Base-by-base conservation (phyloP, 2,888 invertebrate species). In the Thymelicus sylvestris region DNA sequence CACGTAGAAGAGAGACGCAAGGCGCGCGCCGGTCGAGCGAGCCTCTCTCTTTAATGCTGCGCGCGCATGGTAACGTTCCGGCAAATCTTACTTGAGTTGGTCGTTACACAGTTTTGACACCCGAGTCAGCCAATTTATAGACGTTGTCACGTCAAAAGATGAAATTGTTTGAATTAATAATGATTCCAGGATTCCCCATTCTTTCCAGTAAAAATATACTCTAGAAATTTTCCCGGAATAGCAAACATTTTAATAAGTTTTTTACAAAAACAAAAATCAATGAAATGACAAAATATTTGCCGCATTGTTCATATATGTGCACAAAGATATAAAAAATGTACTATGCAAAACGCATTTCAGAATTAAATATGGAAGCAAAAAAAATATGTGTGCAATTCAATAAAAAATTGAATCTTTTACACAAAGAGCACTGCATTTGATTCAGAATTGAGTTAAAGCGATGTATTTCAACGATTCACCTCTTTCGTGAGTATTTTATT, bases 361-460 rank as follows among this genome's bases (percentile, higher is more conserved):
- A 55, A 55, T 55, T 55, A 55, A 55, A 55, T 15, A 55, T 24
- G 19, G 5, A 24, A 31, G 7, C 24, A 12, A 55, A 15, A 52
- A 55, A 55, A 55, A 7, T 24, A 24, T 55, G 24, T 55, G 10
- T 55, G 31, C 15, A 24, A 12, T 55, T 15, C 8, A 52, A 44
- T 44, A 8, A 15, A 31, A 55, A 31, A 55, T 24, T 8, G 19
- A 31, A 24, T 8, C 7, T 52, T 55, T 55, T 55, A 55, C 12
- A 8, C 55, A 55, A 24, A 24, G 12, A 55, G 24, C 55, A 52
- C 2, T 19, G 24, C 52, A 24, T 24, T 55, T 55, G 19, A 55
- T 55, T 19, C 48, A 24, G 41, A 64, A 69, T 59, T 64, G 69
- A 64, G 57, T 68, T 63, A 24, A 47, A 67, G 44, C 52, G n/a